phyloP scores from a whole-genome alignment of 2,113 vertebrate genomes.

The Myodes glareolus region DNA sequence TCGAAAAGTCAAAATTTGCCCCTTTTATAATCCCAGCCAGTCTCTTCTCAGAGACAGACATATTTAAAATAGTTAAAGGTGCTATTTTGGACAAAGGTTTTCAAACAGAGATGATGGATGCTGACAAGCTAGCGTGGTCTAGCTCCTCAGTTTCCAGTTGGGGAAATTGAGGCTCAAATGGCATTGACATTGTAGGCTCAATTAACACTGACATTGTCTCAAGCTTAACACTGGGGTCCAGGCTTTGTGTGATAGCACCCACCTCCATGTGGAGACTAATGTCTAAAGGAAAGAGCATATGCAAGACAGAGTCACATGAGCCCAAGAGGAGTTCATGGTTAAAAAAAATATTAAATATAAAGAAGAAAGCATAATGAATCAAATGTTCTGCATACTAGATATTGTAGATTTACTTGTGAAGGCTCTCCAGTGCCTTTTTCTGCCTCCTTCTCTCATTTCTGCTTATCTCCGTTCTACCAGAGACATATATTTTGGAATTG shows the following conservation, averaged over 20 bases:
- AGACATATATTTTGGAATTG: background rate
- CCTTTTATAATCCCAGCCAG: background rate
- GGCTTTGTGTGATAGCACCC: background rate
- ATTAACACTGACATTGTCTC: background rate
- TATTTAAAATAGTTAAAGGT: background rate
- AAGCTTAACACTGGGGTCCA: background rate
- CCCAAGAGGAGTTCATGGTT: background rate
- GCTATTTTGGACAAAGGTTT: conserved; percentile 5
- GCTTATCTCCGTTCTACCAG: background rate
- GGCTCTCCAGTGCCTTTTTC: background rate
- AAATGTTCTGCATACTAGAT: background rate
- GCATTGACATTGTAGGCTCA: background rate
- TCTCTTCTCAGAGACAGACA: background rate
- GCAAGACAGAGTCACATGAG: background rate
- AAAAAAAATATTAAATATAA: background rate
- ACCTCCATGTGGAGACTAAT: background rate
- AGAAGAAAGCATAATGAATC: background rate
- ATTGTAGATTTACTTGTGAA: background rate
- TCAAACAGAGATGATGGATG: background rate
- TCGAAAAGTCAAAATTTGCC: background rate
- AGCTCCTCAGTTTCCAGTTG: background rate
- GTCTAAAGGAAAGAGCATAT: background rate
- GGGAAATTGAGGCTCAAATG: background rate
- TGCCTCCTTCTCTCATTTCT: background rate
- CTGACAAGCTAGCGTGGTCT: background rate